Conservation (phyloP, 2,797 vertebrate genomes). For the Paramormyrops hopkinsi region DNA sequence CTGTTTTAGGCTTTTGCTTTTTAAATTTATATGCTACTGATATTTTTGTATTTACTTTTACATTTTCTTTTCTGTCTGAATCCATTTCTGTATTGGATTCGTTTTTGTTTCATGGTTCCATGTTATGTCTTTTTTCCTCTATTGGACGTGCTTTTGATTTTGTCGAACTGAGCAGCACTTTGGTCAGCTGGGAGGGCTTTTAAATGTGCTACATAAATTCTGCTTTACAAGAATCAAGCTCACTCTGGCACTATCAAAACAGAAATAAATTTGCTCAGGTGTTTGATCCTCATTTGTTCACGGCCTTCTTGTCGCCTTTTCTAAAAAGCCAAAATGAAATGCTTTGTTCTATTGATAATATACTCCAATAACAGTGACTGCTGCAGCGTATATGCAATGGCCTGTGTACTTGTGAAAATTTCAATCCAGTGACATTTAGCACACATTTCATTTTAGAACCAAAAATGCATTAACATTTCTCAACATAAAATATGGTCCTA, state of each 20-base stretch:
- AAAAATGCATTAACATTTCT: background rate
- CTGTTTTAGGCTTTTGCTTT: background rate
- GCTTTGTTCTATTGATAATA: background rate
- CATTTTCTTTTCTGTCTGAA: background rate
- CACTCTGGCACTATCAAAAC: background rate
- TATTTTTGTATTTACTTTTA: background rate
- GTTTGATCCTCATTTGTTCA: background rate
- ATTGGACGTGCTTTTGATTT: background rate
- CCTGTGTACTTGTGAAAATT: background rate
- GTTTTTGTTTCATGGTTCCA: background rate
- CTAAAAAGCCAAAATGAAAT: background rate
- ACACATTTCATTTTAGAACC: background rate
- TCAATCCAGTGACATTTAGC: background rate
- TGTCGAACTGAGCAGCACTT: background rate
- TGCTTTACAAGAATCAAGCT: background rate
- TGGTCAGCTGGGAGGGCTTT: background rate
- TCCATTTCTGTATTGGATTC: background rate
- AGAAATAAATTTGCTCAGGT: background rate
- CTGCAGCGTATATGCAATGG: background rate
- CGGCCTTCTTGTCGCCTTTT: background rate
- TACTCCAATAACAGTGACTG: background rate
- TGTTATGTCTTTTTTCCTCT: background rate
- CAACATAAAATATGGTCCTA: background rate
- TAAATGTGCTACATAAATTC: background rate
- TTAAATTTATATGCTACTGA: background rate